Evolutionary conservation across 2,113 vertebrate genomes (phyloP), one percentile per base, ranked within the genome.

Genomic region (Poeciliopsis occidentalis): DNA sequence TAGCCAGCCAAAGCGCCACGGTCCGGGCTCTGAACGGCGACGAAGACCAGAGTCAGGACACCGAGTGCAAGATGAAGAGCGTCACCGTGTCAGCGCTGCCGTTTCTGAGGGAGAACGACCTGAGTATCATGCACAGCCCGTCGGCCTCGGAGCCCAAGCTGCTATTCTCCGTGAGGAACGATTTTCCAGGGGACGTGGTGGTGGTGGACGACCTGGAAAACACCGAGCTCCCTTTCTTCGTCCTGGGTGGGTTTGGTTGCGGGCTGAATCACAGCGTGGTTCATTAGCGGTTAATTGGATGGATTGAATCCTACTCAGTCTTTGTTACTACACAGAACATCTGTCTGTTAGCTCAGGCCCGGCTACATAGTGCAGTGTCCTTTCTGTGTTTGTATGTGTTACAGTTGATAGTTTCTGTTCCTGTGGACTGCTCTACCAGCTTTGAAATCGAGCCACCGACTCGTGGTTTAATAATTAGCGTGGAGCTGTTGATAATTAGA

Each of bases 71-170:
- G 87, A 96, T 97, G 94, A 99, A 99, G 87, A 99, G 97, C 94
- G 98, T 99, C 89, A 99, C 97, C 39, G 98, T 99, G 91, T 99
- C 98, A 60, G 98, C 98, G 85, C 93, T 99, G 94, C 98, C 98
- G 71, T 99, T 99, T 92, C 85, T 99, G 87, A 89, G 98, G 57
- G 98, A 99, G 84, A 99, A 99, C 94, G 98, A 99, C 95, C 94
- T 99, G 90, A 98, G 96, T 95, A 98, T 99, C 96, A 98, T 99
- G 97, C 98, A 99, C 93, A 97, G 97, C 73, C 96, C 98, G 47
- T 98, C 97, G 94, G 97, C 97, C 96, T 97, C 97, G 39, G 98
- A 99, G 92, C 97, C 98, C 91, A 99, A 99, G 95, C 97, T 99
- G 73, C 96, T 99, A 76, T 99, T 99, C 95, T 99, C 97, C 17